phyloP scores from a whole-genome alignment of 2,113 vertebrate species.

The Collichthys lucidus region DNA sequence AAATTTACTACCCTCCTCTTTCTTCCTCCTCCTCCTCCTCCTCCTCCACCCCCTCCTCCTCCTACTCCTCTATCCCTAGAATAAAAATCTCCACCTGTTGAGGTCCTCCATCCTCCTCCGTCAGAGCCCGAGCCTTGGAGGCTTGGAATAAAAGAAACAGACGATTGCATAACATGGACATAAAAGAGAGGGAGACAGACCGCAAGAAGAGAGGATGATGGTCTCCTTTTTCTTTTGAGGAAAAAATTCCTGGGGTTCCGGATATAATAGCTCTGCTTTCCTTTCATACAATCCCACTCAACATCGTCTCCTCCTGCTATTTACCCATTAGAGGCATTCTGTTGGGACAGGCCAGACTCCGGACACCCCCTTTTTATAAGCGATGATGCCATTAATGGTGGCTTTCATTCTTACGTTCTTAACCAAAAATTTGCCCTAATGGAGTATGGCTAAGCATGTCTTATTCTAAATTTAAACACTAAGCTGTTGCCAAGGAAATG shows the following conservation, averaged over 20 bases:
- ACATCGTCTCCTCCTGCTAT: conserved; percentile 21
- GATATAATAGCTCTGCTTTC: conserved; percentile 40
- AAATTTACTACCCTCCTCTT: conserved; percentile 37
- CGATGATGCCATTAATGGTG: conserved; percentile 30
- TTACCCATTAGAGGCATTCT: conserved; percentile 43
- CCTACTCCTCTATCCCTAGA: conserved; percentile 47
- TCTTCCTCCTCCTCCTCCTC: conserved; percentile 13
- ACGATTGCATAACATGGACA: conserved; percentile 71
- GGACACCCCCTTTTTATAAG: conserved; percentile 9
- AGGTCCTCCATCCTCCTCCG: conserved; percentile 70
- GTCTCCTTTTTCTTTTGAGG: conserved; percentile 66
- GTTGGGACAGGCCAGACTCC: conserved; percentile 27
- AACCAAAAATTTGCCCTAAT: conserved; percentile 19
- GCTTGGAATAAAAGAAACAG: conserved; percentile 72
- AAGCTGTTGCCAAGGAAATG: conserved; percentile 62
- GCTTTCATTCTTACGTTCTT: conserved; percentile 28
- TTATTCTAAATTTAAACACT: conserved; percentile 57
- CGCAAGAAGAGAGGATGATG: conserved; percentile 50
- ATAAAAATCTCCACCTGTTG: conserved; percentile 80
- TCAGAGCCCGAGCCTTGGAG: conserved; percentile 62
- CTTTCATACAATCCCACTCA: conserved; percentile 37
- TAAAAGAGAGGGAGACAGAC: conserved; percentile 59
- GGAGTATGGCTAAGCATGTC: conserved; percentile 6
- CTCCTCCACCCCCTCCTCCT: conserved; percentile 28
- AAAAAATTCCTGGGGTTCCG: conserved; percentile 42